Conservation (phyloP, 1,140 invertebrate genomes). For the Drosophila prosaltans region DNA sequence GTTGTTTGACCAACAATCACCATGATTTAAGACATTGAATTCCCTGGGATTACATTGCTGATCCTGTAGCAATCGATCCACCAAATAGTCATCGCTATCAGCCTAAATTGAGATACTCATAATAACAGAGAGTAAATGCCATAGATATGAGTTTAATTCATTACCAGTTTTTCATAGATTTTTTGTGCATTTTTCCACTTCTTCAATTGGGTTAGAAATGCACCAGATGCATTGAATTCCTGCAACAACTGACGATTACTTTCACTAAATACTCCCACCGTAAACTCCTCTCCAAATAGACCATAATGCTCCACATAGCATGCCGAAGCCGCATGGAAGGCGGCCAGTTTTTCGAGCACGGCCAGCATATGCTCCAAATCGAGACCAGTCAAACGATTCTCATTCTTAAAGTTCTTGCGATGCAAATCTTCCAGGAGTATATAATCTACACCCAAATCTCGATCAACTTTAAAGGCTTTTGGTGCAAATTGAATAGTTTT, state of each 20-base stretch:
- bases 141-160: too few species aligned
- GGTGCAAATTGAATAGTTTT: constrained; percentile 70
- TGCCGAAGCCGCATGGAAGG: constrained; percentile 85
- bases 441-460: constrained; percentile 69
- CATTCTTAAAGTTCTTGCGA: constrained; percentile 84
- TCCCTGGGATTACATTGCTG: constrained; percentile 81
- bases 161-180: constrained; percentile 73
- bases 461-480: constrained; percentile 66
- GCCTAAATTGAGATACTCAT: constrained; percentile 29
- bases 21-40: constrained; percentile 87
- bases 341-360: constrained; percentile 84
- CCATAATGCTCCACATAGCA: constrained; percentile 77
- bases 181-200: constrained; percentile 75
- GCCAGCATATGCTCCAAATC: constrained; percentile 84
- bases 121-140: too few species aligned
- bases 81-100: constrained; percentile 71
- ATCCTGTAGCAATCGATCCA: constrained; percentile 71
- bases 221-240: constrained; percentile 68
- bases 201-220: constrained; percentile 70
- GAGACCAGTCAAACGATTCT: constrained; percentile 84
- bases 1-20: constrained; percentile 88
- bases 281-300: constrained; percentile 67
- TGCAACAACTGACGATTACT: constrained; percentile 67
- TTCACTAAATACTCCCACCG: constrained; percentile 67
- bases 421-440: constrained; percentile 85